phyloP scores from a whole-genome alignment of 2,113 vertebrate species.

The Isichthys henryi region DNA sequence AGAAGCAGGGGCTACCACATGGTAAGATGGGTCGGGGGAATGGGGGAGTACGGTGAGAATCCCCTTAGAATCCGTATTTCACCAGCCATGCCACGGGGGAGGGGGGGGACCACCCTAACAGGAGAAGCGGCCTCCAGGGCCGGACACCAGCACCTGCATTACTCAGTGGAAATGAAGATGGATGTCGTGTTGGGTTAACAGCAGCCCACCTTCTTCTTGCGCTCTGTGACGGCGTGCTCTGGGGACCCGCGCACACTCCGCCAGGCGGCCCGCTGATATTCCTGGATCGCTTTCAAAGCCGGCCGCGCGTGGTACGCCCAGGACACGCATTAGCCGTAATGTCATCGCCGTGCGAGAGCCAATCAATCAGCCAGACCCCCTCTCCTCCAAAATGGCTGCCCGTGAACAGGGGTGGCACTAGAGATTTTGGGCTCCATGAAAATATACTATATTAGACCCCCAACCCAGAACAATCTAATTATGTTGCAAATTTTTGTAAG shows the following conservation, averaged over 20 bases:
- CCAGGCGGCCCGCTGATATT: neutral
- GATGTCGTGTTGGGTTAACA: conserved; percentile 5
- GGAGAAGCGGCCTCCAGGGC: neutral
- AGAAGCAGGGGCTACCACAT: neutral
- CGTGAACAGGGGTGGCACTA: neutral
- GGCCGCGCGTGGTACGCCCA: neutral
- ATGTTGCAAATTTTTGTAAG: neutral
- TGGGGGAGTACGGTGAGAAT: neutral
- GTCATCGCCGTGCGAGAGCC: neutral
- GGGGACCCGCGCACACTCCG: neutral
- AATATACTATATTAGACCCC: neutral
- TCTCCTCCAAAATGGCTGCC: neutral
- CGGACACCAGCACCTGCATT: neutral
- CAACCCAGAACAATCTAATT: neutral
- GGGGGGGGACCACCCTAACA: neutral
- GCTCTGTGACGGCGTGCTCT: neutral
- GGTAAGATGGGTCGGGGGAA: neutral
- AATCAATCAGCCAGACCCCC: neutral
- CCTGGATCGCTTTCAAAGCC: neutral
- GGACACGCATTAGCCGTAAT: neutral
- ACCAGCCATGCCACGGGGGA: neutral
- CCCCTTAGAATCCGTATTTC: neutral
- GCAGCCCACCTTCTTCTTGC: neutral
- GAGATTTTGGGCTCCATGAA: neutral
- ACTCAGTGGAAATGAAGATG: conserved; percentile 12